Evolutionary conservation across 2,113 vertebrate genomes (phyloP), one percentile per base, ranked within the genome.

Genomic region (Condylura cristata): DNA sequence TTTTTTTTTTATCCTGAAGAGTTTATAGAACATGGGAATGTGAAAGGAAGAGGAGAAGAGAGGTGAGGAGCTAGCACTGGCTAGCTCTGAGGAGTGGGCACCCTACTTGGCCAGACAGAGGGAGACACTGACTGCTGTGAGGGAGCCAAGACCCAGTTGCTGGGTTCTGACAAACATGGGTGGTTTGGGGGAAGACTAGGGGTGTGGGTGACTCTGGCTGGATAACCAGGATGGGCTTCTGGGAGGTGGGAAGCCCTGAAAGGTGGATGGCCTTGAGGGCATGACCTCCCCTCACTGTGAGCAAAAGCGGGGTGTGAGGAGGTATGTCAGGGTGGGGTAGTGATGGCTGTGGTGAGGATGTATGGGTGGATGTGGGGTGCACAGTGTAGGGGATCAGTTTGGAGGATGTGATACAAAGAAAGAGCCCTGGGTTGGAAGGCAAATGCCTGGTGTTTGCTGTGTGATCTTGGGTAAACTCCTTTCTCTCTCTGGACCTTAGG

Each of bases 171-270:
- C 22, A 34, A 41, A 34, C 6, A 2, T 9, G 37, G 56, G 6
- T 70, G 71, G 28, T 34, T 44, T 63, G 68, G 86, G 86, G 78
- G 79, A 70, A 85, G n/a, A 44, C 34, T 22, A 6, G 68, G 83
- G 20, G 8, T 30, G 4, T 76, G 46, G 24, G 17, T 89, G 48
- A 71, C 26, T 41, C 71, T 72, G 65, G 37, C 37, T 34, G 61
- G 72, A 34, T 65, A 89, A 96, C 17, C 48, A 65, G 26, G 89
- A n/a, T n/a, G 32, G 91, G n/a, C 79, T 95, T 90, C 46, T 60
- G 86, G 86, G 74, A 86, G 58, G 51, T 13, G 63, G 24, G 88
- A 46, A 20, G 14, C 37, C 8, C 2, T 74, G 75, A 75, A 26
- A 75, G 70, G 28, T 22, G 72, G 65, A 24, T 13, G 41, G 39